Evolutionary conservation across 2,113 vertebrate species (phyloP).

Genomic region (Cryptomyrus ogoouensis): DNA sequence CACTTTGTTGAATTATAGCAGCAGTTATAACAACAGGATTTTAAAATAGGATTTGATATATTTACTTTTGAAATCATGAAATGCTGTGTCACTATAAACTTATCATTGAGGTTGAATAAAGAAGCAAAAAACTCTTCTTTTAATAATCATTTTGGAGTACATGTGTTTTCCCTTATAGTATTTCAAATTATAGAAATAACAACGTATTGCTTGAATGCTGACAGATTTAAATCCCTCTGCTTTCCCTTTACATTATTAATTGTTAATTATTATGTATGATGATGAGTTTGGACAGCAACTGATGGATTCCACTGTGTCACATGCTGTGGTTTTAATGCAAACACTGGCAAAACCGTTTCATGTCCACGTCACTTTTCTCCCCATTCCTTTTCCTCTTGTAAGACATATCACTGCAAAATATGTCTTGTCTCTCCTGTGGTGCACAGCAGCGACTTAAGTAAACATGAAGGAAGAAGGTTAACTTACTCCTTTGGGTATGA

Average conservation of each 20-base stretch:
- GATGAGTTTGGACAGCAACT: constrained; percentile 4
- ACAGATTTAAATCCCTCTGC: not conserved
- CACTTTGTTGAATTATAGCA: not conserved
- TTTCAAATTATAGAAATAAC: not conserved
- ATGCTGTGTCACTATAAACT: not conserved
- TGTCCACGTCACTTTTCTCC: not conserved
- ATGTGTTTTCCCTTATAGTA: not conserved
- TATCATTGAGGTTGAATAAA: not conserved
- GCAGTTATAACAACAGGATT: not conserved
- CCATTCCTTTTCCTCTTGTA: not conserved
- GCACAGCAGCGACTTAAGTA: not conserved
- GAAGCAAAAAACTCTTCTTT: not conserved
- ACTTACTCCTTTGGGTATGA: not conserved
- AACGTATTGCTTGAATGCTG: not conserved
- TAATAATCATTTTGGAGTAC: not conserved
- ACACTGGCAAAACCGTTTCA: not conserved
- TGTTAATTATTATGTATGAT: not conserved
- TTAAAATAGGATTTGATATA: not conserved
- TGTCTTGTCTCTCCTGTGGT: not conserved
- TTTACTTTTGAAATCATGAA: not conserved
- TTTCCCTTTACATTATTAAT: not conserved
- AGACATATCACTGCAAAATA: not conserved
- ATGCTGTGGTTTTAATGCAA: constrained; percentile 8
- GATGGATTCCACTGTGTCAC: not conserved
- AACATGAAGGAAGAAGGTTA: not conserved